Evolutionary conservation across 64 coral and sea anemone genomes (phyloP), one percentile per base, ranked within the genome.

Genomic region (Catalaphyllia jardinei): DNA sequence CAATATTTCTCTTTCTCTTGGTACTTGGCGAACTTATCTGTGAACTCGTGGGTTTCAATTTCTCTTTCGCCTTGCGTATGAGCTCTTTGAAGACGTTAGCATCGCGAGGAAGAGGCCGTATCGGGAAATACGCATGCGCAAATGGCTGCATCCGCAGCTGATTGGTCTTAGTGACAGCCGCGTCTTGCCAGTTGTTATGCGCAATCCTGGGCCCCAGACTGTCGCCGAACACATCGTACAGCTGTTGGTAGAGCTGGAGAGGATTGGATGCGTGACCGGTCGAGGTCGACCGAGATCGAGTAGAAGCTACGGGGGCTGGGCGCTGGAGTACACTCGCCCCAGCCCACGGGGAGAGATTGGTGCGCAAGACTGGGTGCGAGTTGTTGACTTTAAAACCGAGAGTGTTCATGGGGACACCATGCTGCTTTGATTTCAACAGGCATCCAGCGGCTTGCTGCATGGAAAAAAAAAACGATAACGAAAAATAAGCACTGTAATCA

Each of bases 121-220:
- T 79, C 19, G 95, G 95, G 73, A 93, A 97, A 69, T 97, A 97
- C 52, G 95, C 95, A 93, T 97, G 95, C 35, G 95, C 90, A 79
- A 97, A 72, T 28, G 95, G 95, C 76, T 97, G 95, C 29, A 97
- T 93, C 25, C 95, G 82, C 25, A 91, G 69, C n/a, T 94, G 61
- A 46, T 89, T 93, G 72, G 85, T 97, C 31, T 93, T 93, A 74
- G 95, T 97, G 18, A 93, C 73, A 42, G 72, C 87, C 16, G 87
- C 88, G 55, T 97, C 95, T 54, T 97, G 95, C 95, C 95, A 97
- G 88, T 97, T 97, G 39, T 97, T 97, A 63, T 94, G 89, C 18
- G 91, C 95, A 69, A 91, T 86, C 69, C 76, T 83, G 20, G 95
- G 95, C 18, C 88, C 69, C 25, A 97, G 73, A 60, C 95, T 97